Base-by-base conservation (phyloP, 2,888 invertebrate species). In the Brenthis daphne region DNA sequence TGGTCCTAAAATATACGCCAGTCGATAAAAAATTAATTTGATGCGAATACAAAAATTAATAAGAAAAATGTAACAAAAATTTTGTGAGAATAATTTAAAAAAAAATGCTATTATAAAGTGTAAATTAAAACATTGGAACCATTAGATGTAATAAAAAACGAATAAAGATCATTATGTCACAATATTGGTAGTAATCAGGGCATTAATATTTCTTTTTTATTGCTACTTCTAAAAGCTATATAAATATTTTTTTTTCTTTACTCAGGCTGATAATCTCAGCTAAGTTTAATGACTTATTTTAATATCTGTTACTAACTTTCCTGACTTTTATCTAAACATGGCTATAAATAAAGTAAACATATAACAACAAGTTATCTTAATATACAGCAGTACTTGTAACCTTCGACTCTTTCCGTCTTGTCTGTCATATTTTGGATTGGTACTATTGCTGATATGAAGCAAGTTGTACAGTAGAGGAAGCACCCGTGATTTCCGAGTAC, bases 221-320 rank as follows among this genome's bases (percentile, higher is more conserved):
- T 67, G 67, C 60, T 60, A 64, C 64, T 65, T 73, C 71, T 69
- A 69, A 70, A 57, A 68, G 63, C 51, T 64, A 60, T 67, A 70
- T 69, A 68, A 71, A 71, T 74, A 73, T 74, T 3, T 29, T 29
- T 73, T 71, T 58, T 69, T 56, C 24, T 63, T 63, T 47, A 70
- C 73, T 51, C 64, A 16, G 58, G 56, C 65, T 54, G 67, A 73
- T 71, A 70, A 66, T 68, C 65, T 70, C 51, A 14, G 64, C 72
- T 68, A 68, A 72, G 72, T 72, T 72, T 72, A 72, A 72, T 70
- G 72, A 72, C 70, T 70, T 71, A 71, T 67, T 67, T 58, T 54
- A 67, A 43, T 72, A 67, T 67, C 68, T 51, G 55, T 64, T 60
- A 63, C 63, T 66, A 61, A 53, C 55, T 64, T 70, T 67, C 57